Evolutionary conservation across 2,888 invertebrate genomes (phyloP).

Genomic region (Chymomyza caudatula): DNA sequence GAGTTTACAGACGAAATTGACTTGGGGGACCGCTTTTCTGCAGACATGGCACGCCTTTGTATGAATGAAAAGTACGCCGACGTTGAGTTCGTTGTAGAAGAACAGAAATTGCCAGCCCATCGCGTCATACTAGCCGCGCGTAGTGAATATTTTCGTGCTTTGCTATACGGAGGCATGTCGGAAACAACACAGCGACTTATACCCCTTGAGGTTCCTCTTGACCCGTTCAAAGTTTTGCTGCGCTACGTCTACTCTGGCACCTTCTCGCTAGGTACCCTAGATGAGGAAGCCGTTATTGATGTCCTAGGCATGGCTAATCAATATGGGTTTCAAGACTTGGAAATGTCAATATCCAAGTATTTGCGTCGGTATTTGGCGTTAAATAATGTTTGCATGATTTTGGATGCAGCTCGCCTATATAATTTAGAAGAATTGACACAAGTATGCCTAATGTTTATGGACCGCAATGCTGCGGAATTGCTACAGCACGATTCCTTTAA

Average conservation of each 20-base stretch:
- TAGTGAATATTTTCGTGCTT: constrained; percentile 95
- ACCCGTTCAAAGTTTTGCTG: constrained; percentile 92
- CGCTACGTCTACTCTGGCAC: constrained; percentile 96
- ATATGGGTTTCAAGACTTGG: constrained; percentile 95
- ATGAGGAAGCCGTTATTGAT: constrained; percentile 85
- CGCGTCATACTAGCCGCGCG: constrained; percentile 93
- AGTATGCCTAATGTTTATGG: constrained; percentile 94
- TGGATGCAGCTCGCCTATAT: constrained; percentile 90
- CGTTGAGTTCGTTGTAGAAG: constrained; percentile 91
- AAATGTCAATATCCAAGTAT: constrained; percentile 95
- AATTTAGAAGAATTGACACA: constrained; percentile 83
- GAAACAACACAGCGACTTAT: constrained; percentile 89
- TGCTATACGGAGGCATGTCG: constrained; percentile 87
- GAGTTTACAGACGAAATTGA: constrained; percentile 81
- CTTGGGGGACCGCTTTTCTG: constrained; percentile 85
- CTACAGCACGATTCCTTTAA: constrained; percentile 91
- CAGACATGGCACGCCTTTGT: constrained; percentile 91
- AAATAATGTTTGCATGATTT: constrained; percentile 95
- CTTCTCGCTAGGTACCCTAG: constrained; percentile 83
- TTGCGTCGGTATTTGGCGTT: constrained; percentile 91
- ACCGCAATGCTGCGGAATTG: constrained; percentile 91
- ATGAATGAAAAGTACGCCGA: constrained; percentile 94
- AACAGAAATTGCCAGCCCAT: constrained; percentile 78
- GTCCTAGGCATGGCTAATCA: constrained; percentile 94
- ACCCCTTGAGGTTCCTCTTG: constrained; percentile 88